Conservation (phyloP, 64 coral and sea anemone genomes). For the Cladopsammia gracilis region DNA sequence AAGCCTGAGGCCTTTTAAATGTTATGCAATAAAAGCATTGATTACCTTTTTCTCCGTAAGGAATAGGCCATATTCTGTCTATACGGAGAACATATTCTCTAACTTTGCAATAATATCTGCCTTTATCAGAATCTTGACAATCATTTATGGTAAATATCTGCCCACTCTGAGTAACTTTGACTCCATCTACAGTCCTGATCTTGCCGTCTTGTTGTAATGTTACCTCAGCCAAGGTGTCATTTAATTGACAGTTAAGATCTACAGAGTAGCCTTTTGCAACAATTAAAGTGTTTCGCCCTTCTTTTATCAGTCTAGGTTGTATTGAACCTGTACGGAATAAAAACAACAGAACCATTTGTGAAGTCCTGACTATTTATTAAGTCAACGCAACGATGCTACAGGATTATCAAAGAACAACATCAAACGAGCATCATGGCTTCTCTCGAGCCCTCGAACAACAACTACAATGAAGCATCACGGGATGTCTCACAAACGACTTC, state of each 20-base stretch:
- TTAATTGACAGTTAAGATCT: slow-evolving; percentile 21
- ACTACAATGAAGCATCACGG: too few species aligned
- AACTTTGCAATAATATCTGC: slow-evolving; percentile 43
- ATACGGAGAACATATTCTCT: not conserved
- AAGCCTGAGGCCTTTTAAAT: too few species aligned
- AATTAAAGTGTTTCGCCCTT: not conserved
- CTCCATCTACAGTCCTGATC: slow-evolving; percentile 31
- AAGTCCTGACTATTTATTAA: too few species aligned
- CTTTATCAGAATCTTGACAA: slow-evolving; percentile 9
- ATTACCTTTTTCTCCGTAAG: too few species aligned
- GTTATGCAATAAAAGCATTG: too few species aligned
- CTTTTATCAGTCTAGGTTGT: not conserved
- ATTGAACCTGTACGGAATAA: not conserved
- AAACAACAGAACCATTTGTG: not conserved
- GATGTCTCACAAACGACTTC: too few species aligned
- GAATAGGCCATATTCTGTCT: not conserved
- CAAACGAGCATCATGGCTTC: too few species aligned
- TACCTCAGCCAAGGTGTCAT: not conserved
- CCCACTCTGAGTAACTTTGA: slow-evolving; percentile 70
- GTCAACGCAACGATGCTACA: too few species aligned
- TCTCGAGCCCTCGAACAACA: too few species aligned
- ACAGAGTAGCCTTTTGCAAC: slow-evolving; percentile 11
- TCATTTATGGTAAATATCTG: slow-evolving; percentile 82
- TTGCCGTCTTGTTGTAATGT: not conserved
- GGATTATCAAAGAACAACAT: too few species aligned